These are phyloP conservation scores for Platycercus adscitus DNA, from an alignment of 2,113 vertebrate genomes.

Conservation along the genomic window DNA sequence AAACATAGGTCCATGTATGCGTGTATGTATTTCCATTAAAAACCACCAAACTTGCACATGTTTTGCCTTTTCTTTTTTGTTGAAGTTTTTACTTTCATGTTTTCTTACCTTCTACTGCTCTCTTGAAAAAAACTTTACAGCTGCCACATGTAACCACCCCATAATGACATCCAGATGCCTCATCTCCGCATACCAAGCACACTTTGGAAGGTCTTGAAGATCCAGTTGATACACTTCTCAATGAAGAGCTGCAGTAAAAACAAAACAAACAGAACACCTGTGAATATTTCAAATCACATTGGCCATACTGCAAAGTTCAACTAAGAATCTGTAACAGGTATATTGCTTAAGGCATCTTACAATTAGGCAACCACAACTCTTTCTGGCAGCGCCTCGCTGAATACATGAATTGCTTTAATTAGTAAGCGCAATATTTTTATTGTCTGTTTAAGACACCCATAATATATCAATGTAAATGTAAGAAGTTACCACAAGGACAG, in stretches of 20 bases:
- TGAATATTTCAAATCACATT: constrained; percentile 22
- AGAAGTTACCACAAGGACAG: constrained; percentile 28
- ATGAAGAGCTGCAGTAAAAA: constrained; percentile 82
- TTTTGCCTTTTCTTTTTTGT: not conserved
- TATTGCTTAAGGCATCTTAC: not conserved
- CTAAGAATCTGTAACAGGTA: constrained; percentile 30
- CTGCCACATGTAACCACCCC: constrained; percentile 98
- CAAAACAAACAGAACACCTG: not conserved
- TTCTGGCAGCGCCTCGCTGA: not conserved
- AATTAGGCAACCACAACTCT: constrained; percentile 43
- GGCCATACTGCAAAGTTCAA: not conserved
- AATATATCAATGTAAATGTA: constrained; percentile 21
- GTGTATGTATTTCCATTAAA: not conserved
- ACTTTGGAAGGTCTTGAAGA: constrained; percentile 96
- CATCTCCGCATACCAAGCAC: constrained; percentile 97
- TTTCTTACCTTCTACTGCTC: constrained; percentile 96
- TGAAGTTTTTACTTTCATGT: not conserved
- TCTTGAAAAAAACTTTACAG: constrained; percentile 99
- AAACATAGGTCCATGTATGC: fast-evolving
- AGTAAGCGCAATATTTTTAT: constrained; percentile 18
- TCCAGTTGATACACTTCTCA: constrained; percentile 90
- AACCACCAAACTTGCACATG: fast-evolving
- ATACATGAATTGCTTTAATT: constrained; percentile 31
- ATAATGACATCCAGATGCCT: constrained; percentile 98
- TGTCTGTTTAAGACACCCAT: constrained; percentile 29